A percentile compares a stretch with the other conserved stretches of the same genome.
Evolutionary conservation across 1,140 invertebrate species (phyloP).

Genomic region (Ylistrum balloti): DNA sequence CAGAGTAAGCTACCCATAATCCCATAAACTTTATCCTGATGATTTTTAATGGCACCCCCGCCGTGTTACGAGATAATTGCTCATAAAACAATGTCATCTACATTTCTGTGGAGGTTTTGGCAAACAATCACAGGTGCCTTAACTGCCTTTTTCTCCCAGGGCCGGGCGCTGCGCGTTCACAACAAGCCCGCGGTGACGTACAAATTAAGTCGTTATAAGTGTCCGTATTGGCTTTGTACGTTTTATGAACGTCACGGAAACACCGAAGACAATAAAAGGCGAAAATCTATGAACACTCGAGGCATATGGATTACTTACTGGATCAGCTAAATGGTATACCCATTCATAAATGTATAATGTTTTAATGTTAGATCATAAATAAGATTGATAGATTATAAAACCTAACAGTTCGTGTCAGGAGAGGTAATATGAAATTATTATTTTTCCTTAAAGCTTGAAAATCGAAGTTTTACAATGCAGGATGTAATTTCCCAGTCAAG

Average conservation of each 20-base stretch:
- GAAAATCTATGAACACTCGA: neutral
- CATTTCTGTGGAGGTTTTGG: constrained; percentile 5
- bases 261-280: neutral
- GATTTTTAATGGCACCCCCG: constrained; percentile 18
- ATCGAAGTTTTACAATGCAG: neutral
- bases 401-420: neutral
- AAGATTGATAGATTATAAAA: neutral
- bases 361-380: neutral
- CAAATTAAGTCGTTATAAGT: neutral
- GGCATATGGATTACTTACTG: neutral
- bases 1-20: neutral
- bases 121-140: neutral
- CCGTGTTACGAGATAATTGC: constrained; percentile 23
- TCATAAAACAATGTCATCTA: constrained; percentile 12
- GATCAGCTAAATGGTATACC: neutral
- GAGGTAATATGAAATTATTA: constrained; percentile 12
- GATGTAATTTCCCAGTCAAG: neutral
- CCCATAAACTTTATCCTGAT: constrained; percentile 31
- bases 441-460: neutral
- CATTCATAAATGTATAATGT: neutral
- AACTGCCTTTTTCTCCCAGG: neutral
- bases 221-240: neutral
- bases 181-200: constrained; percentile 15
- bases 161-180: constrained; percentile 8
- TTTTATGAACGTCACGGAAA: neutral